Conservation (phyloP, 2,113 vertebrate species). For the Apodemus sylvaticus region DNA sequence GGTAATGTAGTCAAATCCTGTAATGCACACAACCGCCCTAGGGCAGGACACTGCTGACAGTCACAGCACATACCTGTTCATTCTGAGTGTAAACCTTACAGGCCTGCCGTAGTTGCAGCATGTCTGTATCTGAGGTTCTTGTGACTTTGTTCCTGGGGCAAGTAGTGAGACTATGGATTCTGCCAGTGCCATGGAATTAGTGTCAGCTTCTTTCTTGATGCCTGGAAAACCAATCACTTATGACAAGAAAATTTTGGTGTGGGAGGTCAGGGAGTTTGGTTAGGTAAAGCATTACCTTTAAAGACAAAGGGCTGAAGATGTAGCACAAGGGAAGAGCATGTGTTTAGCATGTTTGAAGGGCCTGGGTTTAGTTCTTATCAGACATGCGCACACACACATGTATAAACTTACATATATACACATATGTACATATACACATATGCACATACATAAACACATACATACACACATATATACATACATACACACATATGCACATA, state of each 20-base stretch:
- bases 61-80: not conserved
- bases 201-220: not conserved
- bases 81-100: not conserved
- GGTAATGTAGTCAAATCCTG: not conserved
- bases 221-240: conserved; percentile 31
- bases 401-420: rapidly evolving
- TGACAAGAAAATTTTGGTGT: conserved; percentile 34
- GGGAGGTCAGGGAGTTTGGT: not conserved
- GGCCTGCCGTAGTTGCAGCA: not conserved
- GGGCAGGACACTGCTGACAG: not conserved
- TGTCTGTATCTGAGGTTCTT: not conserved
- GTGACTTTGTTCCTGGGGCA: not conserved
- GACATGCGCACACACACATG: not conserved
- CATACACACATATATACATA: rapidly evolving
- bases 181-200: not conserved
- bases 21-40: not conserved
- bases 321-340: not conserved
- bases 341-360: not conserved
- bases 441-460: rapidly evolving
- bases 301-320: not conserved
- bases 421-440: not conserved
- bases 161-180: conserved; percentile 3
- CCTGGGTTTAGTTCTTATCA: not conserved
- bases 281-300: not conserved
- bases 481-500: rapidly evolving